phyloP scores from a whole-genome alignment of 2,113 vertebrate genomes.

The Triplophysa dalaica region DNA sequence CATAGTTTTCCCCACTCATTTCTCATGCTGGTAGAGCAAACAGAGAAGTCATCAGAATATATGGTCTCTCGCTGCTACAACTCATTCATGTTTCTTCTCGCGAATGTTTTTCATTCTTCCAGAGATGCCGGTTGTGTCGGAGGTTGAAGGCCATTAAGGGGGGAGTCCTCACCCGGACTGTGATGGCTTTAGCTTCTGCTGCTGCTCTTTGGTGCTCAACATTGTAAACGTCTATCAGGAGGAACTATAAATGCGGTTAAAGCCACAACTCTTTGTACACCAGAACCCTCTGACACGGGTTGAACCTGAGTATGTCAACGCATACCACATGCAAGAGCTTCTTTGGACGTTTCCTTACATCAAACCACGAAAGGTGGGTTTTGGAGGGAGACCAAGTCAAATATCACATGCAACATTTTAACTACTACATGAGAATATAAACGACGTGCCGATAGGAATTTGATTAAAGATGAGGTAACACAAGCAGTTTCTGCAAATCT shows the following conservation, averaged over 20 bases:
- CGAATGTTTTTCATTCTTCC: slow-evolving; percentile 51
- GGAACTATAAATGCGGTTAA: slow-evolving; percentile 34
- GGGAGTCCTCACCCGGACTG: slow-evolving; percentile 23
- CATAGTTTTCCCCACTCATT: slow-evolving; percentile 10
- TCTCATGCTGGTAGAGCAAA: slow-evolving; percentile 30
- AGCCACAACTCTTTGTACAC: slow-evolving; percentile 43
- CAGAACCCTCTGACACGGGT: slow-evolving; percentile 37
- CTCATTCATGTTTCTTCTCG: slow-evolving; percentile 37
- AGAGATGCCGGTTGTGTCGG: slow-evolving; percentile 48
- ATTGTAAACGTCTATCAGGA: slow-evolving; percentile 51
- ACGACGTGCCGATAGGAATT: neutral
- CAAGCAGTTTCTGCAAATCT: too few species aligned
- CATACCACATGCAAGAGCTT: slow-evolving; percentile 13
- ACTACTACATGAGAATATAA: too few species aligned
- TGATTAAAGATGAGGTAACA: too few species aligned
- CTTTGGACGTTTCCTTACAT: slow-evolving; percentile 5
- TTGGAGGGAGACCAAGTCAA: neutral
- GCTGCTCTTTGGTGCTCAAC: slow-evolving; percentile 34
- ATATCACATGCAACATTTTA: neutral
- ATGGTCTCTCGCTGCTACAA: slow-evolving; percentile 37
- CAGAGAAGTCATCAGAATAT: slow-evolving; percentile 20
- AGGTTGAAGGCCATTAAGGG: slow-evolving; percentile 39
- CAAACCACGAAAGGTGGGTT: slow-evolving; percentile 19
- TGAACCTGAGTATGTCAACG: slow-evolving; percentile 12
- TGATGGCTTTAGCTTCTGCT: slow-evolving; percentile 56